Base-by-base conservation (phyloP, 2,113 vertebrate species). In the Pteropus alecto region DNA sequence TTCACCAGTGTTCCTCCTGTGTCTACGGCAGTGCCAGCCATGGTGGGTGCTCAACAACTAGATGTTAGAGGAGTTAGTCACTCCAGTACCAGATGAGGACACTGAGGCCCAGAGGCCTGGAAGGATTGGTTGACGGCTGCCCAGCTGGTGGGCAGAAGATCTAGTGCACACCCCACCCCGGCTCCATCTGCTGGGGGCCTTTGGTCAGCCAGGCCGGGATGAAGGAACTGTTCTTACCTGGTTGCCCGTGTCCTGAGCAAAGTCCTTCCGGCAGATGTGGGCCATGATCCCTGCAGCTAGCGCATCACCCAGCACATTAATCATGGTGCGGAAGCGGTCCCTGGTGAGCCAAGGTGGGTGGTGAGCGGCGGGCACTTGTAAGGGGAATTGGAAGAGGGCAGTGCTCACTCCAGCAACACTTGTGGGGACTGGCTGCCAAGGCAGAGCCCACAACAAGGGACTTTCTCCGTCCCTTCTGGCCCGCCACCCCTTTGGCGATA, bases 321-420 rank as follows among this genome's bases (percentile, higher is more conserved):
- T 99, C 99, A 99, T 99, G 65, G 99, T 99, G 97, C 99, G 99
- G 98, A 99, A 99, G 91, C 99, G 99, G 98, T 99, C 99, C 98
- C 99, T 99, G 96, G 68, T 71, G 95, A 93, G 96, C 3, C 79
- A 97, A 95, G 90, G 81, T 1, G 26, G 86, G 35, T 1, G 0
- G 65, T 88, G 51, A 92, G 82, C 0, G 0, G 41, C 1, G 7
- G 60, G 58, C 11, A 16, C 41, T 35, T n/a, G 24, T 33, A 10
- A 41, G 26, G 12, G 19, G 41, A 33, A 51, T 63, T 28, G 60
- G 68, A 8, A 26, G 60, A 73, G 68, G 78, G 26, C 16, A 3
- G 26, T 1, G 9, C 88, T 30, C 22, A 9, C 4, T 70, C 65
- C 61, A 7, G 35, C 61, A 21, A 35, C 79, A 30, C 22, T 18